phyloP scores from a whole-genome alignment of 2,797 vertebrate species.

The Pampus argenteus region DNA sequence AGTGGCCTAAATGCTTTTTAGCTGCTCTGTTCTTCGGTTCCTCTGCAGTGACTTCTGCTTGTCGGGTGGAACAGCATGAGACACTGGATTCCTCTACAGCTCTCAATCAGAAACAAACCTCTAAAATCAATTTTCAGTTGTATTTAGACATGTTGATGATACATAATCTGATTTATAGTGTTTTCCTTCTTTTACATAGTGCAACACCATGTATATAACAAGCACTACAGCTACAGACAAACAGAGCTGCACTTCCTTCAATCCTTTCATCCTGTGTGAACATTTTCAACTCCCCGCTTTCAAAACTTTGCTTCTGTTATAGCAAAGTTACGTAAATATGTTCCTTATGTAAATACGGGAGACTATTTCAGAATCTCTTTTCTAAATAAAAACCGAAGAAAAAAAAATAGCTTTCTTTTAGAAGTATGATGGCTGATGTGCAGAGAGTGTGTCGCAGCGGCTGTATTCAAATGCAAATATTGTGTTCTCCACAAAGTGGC shows the following conservation, averaged over 20 bases:
- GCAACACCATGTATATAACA: neutral
- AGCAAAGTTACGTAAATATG: neutral
- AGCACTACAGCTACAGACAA: neutral
- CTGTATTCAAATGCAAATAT: constrained; percentile 32
- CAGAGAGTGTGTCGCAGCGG: neutral
- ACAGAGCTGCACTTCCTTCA: neutral
- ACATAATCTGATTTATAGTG: no score
- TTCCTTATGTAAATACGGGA: constrained; percentile 5
- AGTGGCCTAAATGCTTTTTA: constrained; percentile 41
- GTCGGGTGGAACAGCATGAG: neutral
- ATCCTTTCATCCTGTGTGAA: neutral
- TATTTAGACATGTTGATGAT: no score
- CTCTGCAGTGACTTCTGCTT: constrained; percentile 21
- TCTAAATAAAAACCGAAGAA: neutral
- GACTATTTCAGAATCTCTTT: constrained; percentile 13
- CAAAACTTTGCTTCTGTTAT: neutral
- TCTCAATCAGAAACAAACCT: neutral
- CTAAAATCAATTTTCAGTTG: neutral
- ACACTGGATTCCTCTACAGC: neutral
- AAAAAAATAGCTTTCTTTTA: constrained; percentile 1
- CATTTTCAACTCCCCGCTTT: constrained; percentile 1
- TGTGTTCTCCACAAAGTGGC: neutral
- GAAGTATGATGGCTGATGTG: constrained; percentile 10
- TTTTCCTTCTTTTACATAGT: no score
- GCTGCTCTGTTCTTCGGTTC: constrained; percentile 17